A percentile compares a stretch with the other conserved stretches of the same genome.
Conservation (phyloP, 2,888 invertebrate species). For the Dione vanillae region DNA sequence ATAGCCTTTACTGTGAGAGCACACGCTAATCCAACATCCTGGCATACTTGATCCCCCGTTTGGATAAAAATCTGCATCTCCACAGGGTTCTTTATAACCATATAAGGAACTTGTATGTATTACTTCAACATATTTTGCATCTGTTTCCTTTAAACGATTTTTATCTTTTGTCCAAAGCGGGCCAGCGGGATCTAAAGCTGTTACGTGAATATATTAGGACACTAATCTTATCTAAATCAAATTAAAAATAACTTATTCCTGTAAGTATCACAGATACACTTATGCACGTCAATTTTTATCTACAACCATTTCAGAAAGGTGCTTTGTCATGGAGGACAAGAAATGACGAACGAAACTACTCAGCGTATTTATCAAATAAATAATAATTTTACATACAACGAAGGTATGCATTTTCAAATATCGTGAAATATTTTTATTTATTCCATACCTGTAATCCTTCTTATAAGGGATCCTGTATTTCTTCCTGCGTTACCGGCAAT, state of each 20-base stretch:
- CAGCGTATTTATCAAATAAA: too few relatives aligned
- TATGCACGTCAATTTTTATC: too few relatives aligned
- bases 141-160: conserved; percentile 55
- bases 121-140: conserved; percentile 69
- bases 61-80: conserved; percentile 70
- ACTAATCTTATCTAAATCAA: too few relatives aligned
- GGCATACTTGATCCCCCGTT: conserved; percentile 68
- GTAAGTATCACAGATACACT: too few relatives aligned
- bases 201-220: conserved; percentile 21
- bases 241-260: too few relatives aligned
- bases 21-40: conserved; percentile 61
- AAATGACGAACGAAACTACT: too few relatives aligned
- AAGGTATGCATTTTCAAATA: neutral
- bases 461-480: conserved; percentile 55
- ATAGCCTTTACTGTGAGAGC: conserved; percentile 64
- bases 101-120: conserved; percentile 69
- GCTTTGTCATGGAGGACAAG: too few relatives aligned
- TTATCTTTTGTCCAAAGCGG: conserved; percentile 61
- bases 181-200: conserved; percentile 72
- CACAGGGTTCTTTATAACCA: conserved; percentile 61
- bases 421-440: neutral
- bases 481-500: conserved; percentile 69
- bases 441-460: conserved; percentile 65
- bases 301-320: too few relatives aligned
- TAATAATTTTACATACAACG: too few relatives aligned